Percentiles rank a stretch among this genome's conserved stretches.
These are phyloP conservation scores for Heteromormyrus szaboi DNA, from an alignment of 2,797 vertebrate genomes.

Conservation along the genomic window DNA sequence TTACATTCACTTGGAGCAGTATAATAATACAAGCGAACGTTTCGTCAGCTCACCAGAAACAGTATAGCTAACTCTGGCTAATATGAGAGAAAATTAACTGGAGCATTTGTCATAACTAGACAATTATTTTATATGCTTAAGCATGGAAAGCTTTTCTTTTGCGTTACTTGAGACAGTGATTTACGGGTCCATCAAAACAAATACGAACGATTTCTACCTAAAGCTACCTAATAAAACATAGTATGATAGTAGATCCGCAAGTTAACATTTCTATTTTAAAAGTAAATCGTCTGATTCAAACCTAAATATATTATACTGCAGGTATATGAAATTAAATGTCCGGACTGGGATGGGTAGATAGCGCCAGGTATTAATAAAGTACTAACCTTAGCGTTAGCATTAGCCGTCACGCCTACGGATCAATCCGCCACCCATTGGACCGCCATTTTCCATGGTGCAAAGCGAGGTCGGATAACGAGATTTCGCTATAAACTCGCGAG, in stretches of 20 bases:
- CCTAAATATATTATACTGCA: neutral
- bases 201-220: neutral
- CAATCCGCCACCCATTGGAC: neutral
- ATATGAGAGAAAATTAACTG: neutral
- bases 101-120: neutral
- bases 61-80: neutral
- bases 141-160: neutral
- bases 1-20: neutral
- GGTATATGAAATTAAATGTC: neutral
- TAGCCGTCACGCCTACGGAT: neutral
- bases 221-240: neutral
- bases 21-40: neutral
- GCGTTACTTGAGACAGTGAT: neutral
- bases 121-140: neutral
- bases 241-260: neutral
- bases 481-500: neutral
- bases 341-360: neutral
- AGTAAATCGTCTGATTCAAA: neutral
- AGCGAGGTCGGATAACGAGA: neutral
- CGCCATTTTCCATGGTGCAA: constrained; percentile 6
- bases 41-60: neutral
- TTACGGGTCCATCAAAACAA: neutral
- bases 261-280: neutral
- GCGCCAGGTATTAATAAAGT: neutral
- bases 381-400: constrained; percentile 9